phyloP scores from a whole-genome alignment of 2,888 invertebrate species.

The Catocala nupta region DNA sequence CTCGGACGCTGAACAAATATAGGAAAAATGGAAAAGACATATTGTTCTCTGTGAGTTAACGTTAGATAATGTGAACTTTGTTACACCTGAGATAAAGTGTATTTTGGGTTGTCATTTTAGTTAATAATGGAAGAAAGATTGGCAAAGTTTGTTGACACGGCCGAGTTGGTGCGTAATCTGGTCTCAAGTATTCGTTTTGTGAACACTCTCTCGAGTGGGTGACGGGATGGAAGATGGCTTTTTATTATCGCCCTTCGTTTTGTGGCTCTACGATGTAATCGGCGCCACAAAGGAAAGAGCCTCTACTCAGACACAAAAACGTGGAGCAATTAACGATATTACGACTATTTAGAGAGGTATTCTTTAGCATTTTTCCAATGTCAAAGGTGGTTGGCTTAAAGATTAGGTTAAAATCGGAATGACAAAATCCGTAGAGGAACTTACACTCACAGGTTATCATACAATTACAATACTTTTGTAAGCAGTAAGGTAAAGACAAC shows the following conservation, averaged over 20 bases:
- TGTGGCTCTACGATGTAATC: constrained; percentile 32
- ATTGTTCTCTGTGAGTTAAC: constrained; percentile 35
- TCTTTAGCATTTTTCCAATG: constrained; percentile 21
- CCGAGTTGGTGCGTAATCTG: constrained; percentile 67
- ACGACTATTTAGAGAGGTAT: constrained; percentile 23
- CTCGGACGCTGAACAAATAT: constrained; percentile 57
- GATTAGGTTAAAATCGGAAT: background rate
- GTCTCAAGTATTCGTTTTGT: constrained; percentile 66
- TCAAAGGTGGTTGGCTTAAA: background rate
- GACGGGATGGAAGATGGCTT: constrained; percentile 52
- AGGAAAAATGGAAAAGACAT: constrained; percentile 62
- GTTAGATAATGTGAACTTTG: constrained; percentile 31
- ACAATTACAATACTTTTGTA: too few species aligned
- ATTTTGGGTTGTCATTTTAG: constrained; percentile 28
- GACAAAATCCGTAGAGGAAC: background rate
- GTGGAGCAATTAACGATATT: constrained; percentile 47
- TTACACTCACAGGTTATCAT: background rate
- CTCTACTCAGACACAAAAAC: constrained; percentile 32
- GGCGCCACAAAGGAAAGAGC: constrained; percentile 34
- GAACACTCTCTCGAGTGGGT: constrained; percentile 46
- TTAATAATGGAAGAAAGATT: constrained; percentile 68
- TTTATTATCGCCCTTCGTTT: constrained; percentile 46
- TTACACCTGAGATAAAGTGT: constrained; percentile 23
- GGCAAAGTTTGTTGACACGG: constrained; percentile 69
- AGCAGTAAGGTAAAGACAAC: too few species aligned